phyloP scores from a whole-genome alignment of 2,888 invertebrate genomes.

The Rhagonycha fulva region DNA sequence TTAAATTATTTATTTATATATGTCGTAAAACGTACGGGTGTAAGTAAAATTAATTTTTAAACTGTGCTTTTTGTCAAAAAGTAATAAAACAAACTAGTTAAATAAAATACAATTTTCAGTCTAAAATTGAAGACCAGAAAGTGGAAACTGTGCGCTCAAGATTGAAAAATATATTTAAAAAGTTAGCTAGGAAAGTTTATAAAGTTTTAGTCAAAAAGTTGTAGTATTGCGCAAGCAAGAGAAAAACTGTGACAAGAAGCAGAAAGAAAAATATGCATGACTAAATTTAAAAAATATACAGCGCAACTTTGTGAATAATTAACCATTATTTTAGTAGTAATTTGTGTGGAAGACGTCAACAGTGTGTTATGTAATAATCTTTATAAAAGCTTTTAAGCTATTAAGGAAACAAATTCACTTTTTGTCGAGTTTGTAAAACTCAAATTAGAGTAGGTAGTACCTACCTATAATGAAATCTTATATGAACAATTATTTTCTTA shows the following conservation, averaged over 20 bases:
- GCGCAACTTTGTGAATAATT: background rate
- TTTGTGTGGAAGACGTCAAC: background rate
- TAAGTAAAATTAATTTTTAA: background rate
- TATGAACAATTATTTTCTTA: background rate
- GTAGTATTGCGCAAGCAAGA: background rate
- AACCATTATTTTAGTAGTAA: background rate
- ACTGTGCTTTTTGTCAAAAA: background rate
- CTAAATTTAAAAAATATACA: background rate
- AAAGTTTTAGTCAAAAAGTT: background rate
- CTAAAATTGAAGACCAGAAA: background rate
- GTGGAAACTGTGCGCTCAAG: background rate
- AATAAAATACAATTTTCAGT: background rate
- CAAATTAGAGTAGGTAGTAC: background rate
- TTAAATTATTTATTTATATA: background rate
- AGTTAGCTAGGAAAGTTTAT: background rate
- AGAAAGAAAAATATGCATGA: background rate
- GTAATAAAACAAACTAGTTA: background rate
- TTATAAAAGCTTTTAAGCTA: background rate
- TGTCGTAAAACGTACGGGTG: background rate
- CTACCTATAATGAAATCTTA: background rate
- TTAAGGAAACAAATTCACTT: background rate
- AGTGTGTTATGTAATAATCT: background rate
- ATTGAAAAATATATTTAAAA: background rate
- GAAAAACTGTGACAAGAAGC: background rate
- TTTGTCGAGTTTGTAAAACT: background rate